Base-by-base conservation (phyloP, 2,113 vertebrate genomes). In the Cromileptes altivelis region DNA sequence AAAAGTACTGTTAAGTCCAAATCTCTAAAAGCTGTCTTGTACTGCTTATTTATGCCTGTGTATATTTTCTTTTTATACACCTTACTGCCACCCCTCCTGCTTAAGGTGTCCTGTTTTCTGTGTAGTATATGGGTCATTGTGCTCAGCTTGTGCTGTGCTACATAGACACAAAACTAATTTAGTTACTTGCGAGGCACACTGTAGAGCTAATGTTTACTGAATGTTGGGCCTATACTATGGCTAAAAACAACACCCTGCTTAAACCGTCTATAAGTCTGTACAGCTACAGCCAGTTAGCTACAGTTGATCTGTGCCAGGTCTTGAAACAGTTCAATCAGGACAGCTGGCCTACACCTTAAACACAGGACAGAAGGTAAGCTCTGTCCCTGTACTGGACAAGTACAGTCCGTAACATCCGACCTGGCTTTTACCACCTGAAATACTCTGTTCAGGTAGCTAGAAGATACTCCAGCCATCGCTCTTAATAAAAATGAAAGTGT, bases 101-200 rank as follows among this genome's bases (percentile, higher is more conserved):
- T 57, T 42, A 62, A 58, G 68, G 52, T 82, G 78, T 27, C 58
- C 65, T 82, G 45, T 81, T 80, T 92, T 18, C 63, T 47, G 18
- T 89, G 40, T 21, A 50, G 27, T 64, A 84, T 15, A 19, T 88
- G 58, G 82, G 69, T 83, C 83, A 85, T 50, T 64, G 17, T 72
- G 53, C 60, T 55, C 61, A 58, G 33, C 53, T 58, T 77, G 33
- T 74, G 12, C 68, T 83, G 49, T 52, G 64, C 81, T 75, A 23
- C 50, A 69, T 65, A 27, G 75, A 74, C n/a, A 58, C 25, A 83
- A 56, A 60, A 63, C 27, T 74, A 7, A 69, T 86, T 86, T 82
- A 69, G 60, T 60, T 76, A 52, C 12, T 55, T n/a, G 64, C 4
- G 6, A 0, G 1, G 3, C 70, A 42, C 50, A 40, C 25, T 60